Base-by-base conservation (phyloP, 2,113 vertebrate species). In the Lycocorax pyrrhopterus region DNA sequence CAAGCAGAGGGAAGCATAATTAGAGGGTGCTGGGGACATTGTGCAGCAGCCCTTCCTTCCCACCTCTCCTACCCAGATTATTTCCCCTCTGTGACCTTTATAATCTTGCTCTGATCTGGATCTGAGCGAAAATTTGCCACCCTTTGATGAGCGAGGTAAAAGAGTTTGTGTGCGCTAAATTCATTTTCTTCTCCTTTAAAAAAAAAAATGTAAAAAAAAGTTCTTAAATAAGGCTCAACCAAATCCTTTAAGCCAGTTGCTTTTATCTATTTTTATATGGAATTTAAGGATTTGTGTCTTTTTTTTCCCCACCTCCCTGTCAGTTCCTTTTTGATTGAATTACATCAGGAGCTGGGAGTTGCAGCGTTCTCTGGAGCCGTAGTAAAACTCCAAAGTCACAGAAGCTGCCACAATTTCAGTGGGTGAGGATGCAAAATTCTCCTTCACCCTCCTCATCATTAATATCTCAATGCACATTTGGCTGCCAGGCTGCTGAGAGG, bases 261-360 rank as follows among this genome's bases (percentile, higher is more conserved):
- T 98, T 97, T 97, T 97, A 97, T 97, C 97, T 98, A 95, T 97
- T 98, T 98, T 98, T 97, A 97, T 97, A 93, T 74, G 90, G 97
- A 97, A 97, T 98, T 97, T 97, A 96, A 95, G 96, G 96, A 97
- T 97, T 98, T 97, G 69, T 88, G 53, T 81, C 68, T 64, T 87
- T 96, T 96, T 88, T 72, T 56, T 29, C 84, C 93, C 95, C 96
- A 94, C 96, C 95, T 97, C 95, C 79, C 71, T 29, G 60, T 82
- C 75, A 46, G 46, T 73, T 92, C 74, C 53, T 87, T 67, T 96
- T 90, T 91, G 91, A 96, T 75, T 95, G 96, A 97, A 97, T 97
- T 97, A 85, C 91, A 94, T 92, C 93, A 86, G 90, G 95, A 89
- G 73, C 80, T 16, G 72, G 95, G 60, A 56, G 22, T 19, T 87